Percentiles rank a stretch among this genome's conserved stretches.
Evolutionary conservation across 2,113 vertebrate genomes (phyloP).

Genomic region (Halichoeres trimaculatus): DNA sequence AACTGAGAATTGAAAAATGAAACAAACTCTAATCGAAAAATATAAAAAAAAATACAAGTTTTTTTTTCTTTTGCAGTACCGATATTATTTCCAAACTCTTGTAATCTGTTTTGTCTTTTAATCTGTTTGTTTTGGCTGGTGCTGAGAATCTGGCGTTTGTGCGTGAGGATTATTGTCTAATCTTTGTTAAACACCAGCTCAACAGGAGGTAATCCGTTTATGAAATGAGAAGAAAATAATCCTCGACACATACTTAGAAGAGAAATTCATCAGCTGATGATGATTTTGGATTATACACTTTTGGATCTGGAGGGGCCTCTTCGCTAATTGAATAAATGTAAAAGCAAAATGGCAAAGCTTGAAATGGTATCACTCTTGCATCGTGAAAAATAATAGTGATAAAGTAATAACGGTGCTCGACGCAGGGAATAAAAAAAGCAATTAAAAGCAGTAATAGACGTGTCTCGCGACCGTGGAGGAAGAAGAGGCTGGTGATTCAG

Average conservation of each 20-base stretch:
- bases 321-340: background rate
- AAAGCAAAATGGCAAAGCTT: constrained; percentile 8
- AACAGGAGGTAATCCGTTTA: constrained; percentile 55
- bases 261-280: constrained; percentile 31
- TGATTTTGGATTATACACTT: background rate
- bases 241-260: constrained; percentile 17
- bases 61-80: background rate
- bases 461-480: constrained; percentile 33
- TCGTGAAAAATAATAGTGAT: background rate
- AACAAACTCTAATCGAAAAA: no score
- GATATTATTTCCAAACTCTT: background rate
- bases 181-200: constrained; percentile 46
- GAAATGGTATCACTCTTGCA: constrained; percentile 18
- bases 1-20: background rate
- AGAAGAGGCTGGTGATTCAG: constrained; percentile 63
- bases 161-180: constrained; percentile 60
- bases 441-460: constrained; percentile 56
- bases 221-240: constrained; percentile 17
- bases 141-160: constrained; percentile 12
- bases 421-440: constrained; percentile 31
- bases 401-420: constrained; percentile 45
- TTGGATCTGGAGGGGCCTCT: constrained; percentile 2
- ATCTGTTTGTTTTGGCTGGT: constrained; percentile 26
- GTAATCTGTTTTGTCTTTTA: constrained; percentile 19
- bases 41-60: no score